phyloP scores from a whole-genome alignment of 1,140 invertebrate genomes.

The Linepithema humile region DNA sequence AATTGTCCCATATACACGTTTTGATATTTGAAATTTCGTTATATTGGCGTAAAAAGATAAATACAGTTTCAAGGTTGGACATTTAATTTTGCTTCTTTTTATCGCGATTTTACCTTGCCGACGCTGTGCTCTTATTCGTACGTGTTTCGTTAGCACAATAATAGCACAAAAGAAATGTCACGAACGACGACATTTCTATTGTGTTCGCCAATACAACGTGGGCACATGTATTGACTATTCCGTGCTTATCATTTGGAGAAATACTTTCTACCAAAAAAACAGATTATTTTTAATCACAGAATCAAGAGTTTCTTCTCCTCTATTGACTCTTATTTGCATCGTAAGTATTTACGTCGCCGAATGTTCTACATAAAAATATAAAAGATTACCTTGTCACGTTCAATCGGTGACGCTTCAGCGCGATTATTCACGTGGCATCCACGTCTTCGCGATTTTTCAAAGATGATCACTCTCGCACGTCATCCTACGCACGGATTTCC shows the following conservation, averaged over 20 bases:
- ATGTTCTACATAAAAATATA: neutral
- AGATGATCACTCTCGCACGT: neutral
- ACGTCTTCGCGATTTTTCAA: slow-evolving; percentile 29
- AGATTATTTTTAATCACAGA: slow-evolving; percentile 11
- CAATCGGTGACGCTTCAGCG: neutral
- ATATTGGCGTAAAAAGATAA: neutral
- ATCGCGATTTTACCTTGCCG: neutral
- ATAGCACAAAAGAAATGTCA: slow-evolving; percentile 39
- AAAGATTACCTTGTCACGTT: neutral
- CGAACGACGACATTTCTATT: slow-evolving; percentile 13
- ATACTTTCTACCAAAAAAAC: neutral
- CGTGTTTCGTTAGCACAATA: slow-evolving; percentile 10
- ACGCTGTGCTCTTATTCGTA: neutral
- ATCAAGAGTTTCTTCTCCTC: neutral
- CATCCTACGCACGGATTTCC: slow-evolving; percentile 30
- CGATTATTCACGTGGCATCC: neutral
- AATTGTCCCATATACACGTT: neutral
- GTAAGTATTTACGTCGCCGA: neutral
- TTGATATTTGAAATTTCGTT: neutral
- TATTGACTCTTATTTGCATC: neutral
- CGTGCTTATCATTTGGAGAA: neutral
- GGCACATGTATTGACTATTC: neutral
- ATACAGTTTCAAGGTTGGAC: neutral
- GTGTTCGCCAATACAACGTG: neutral
- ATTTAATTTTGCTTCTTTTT: slow-evolving; percentile 12